Conservation (phyloP, 2,113 vertebrate species). For the Pitta sordida region DNA sequence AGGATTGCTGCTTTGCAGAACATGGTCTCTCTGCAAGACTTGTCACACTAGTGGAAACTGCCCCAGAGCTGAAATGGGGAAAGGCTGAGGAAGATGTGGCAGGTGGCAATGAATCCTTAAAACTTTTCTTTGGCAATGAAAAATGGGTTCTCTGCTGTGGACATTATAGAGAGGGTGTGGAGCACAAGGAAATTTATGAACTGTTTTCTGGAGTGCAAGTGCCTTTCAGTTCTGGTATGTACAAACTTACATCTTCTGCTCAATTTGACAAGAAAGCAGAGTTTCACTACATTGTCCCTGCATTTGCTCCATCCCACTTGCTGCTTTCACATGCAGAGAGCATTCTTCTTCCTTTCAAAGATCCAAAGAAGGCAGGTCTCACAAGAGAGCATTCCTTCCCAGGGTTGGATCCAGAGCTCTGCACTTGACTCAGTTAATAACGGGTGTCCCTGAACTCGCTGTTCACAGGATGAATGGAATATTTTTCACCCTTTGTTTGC, state of each 20-base stretch:
- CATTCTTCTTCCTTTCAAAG: conserved; percentile 23
- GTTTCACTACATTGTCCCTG: neutral
- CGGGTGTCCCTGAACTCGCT: conserved; percentile 22
- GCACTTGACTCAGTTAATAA: conserved; percentile 2
- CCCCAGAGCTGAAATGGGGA: neutral
- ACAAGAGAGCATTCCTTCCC: conserved; percentile 40
- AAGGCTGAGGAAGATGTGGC: neutral
- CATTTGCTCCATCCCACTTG: conserved; percentile 28
- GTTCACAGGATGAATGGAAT: conserved; percentile 32
- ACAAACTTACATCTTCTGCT: neutral
- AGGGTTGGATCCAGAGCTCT: conserved; percentile 11
- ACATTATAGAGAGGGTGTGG: neutral
- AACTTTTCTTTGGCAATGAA: neutral
- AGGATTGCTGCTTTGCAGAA: neutral
- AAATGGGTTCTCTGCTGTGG: neutral
- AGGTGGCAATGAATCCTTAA: neutral
- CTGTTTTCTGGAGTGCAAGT: neutral
- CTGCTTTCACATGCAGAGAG: conserved; percentile 32
- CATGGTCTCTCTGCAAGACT: neutral
- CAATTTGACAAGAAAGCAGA: neutral
- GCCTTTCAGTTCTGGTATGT: neutral
- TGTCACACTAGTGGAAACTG: neutral
- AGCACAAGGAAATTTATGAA: neutral
- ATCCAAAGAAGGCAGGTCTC: neutral
- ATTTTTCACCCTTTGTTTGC: conserved; percentile 50